These are phyloP conservation scores for Quiscalus mexicanus DNA, from an alignment of 2,113 vertebrate species.

Conservation along the genomic window DNA sequence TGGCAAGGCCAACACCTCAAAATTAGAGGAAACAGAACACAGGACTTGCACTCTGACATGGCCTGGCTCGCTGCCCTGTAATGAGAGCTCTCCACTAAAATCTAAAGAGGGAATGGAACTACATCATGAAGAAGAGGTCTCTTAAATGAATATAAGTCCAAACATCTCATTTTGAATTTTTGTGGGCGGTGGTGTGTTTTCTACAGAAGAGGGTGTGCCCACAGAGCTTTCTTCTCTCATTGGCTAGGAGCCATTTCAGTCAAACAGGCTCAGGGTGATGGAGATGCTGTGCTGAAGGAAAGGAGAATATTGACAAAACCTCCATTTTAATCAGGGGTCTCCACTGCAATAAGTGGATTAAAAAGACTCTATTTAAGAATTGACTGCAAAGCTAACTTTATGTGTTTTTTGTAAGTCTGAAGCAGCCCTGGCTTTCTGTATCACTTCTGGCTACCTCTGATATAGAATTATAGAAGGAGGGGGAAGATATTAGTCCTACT, in stretches of 20 bases:
- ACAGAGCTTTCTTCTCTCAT: background rate
- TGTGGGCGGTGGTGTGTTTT: background rate
- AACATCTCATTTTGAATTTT: rapidly evolving
- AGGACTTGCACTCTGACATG: background rate
- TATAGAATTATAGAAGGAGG: background rate
- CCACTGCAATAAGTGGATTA: background rate
- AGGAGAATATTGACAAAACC: background rate
- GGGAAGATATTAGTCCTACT: background rate
- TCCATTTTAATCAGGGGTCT: background rate
- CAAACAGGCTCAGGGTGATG: background rate
- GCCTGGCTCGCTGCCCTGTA: background rate
- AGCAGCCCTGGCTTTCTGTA: background rate
- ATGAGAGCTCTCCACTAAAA: background rate
- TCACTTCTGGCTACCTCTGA: background rate
- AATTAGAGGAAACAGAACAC: background rate
- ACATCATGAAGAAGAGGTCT: background rate
- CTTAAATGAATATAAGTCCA: background rate
- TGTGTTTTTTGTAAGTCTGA: background rate
- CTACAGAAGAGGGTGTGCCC: background rate
- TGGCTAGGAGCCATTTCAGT: background rate
- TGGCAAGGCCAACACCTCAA: background rate
- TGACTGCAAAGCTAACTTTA: background rate
- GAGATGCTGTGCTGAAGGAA: background rate
- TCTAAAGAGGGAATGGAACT: background rate
- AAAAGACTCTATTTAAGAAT: background rate